A percentile compares a stretch with the other conserved stretches of the same genome.
phyloP scores from a whole-genome alignment of 2,888 invertebrate species.

The Allolobophora icterica region DNA sequence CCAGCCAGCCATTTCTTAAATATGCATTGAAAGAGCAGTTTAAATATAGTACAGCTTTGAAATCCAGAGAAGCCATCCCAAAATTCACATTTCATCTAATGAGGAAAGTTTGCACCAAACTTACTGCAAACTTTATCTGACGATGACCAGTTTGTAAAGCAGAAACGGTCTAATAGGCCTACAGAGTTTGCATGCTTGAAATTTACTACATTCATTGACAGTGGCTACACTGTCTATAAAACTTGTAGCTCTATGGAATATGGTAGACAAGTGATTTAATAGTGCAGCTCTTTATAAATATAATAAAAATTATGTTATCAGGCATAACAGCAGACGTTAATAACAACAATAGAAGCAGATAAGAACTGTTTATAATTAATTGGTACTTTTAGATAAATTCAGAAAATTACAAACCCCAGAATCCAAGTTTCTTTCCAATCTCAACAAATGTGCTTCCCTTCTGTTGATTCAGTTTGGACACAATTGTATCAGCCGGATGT shows the following conservation, averaged over 20 bases:
- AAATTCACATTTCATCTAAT: not conserved
- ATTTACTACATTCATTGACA: too few species aligned
- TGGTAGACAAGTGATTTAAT: not conserved
- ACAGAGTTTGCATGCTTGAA: too few species aligned
- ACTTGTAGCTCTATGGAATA: not conserved
- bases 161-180: too few species aligned
- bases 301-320: not conserved
- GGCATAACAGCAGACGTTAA: not conserved
- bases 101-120: not conserved
- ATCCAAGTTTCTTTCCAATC: constrained; percentile 78
- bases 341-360: not conserved
- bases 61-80: not conserved
- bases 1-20: not conserved
- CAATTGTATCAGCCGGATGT: constrained; percentile 96
- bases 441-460: constrained; percentile 77
- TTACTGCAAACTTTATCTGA: not conserved
- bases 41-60: not conserved
- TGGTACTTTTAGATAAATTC: not conserved
- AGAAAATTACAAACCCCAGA: constrained; percentile 62
- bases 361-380: not conserved
- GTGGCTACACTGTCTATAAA: too few species aligned
- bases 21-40: not conserved
- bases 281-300: not conserved
- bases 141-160: not conserved
- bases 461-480: constrained; percentile 94